Conservation (phyloP, 1,140 invertebrate species). For the Drosophila virilis region DNA sequence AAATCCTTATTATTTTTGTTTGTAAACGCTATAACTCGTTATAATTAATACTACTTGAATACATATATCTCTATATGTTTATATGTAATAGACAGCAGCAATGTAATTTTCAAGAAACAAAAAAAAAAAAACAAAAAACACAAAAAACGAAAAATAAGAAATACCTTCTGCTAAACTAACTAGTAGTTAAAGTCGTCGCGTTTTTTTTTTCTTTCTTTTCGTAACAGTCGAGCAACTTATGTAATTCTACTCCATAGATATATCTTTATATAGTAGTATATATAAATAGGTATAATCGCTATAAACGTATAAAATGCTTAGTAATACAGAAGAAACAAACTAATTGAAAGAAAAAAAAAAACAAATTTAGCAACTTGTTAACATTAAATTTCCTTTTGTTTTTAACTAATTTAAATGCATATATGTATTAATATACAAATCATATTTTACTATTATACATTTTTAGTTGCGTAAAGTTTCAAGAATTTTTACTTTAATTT, state of each 20-base stretch:
- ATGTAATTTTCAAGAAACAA: slow-evolving; percentile 29
- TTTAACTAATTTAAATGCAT: slow-evolving; percentile 37
- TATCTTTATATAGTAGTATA: slow-evolving; percentile 38
- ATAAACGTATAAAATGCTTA: slow-evolving; percentile 40
- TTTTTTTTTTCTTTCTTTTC: slow-evolving; percentile 63
- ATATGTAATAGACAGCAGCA: slow-evolving; percentile 2
- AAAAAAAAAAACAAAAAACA: background rate
- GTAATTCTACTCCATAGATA: slow-evolving; percentile 41
- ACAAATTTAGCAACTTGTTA: slow-evolving; percentile 17
- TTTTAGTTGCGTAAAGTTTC: slow-evolving; percentile 38
- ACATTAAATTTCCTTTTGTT: slow-evolving; percentile 35
- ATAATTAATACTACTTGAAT: slow-evolving; percentile 41
- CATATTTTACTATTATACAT: slow-evolving; percentile 36
- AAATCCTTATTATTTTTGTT: slow-evolving; percentile 41
- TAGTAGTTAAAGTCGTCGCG: slow-evolving; percentile 55
- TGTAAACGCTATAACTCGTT: slow-evolving; percentile 46
- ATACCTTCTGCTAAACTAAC: slow-evolving; percentile 50
- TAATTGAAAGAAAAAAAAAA: slow-evolving; percentile 8
- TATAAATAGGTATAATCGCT: slow-evolving; percentile 25
- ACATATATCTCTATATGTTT: slow-evolving; percentile 12
- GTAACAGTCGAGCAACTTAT: slow-evolving; percentile 47
- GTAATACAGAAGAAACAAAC: slow-evolving; percentile 23
- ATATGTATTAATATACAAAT: slow-evolving; percentile 24
- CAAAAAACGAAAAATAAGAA: slow-evolving; percentile 14
- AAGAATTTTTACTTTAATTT: slow-evolving; percentile 22